Conservation (phyloP, 2,797 vertebrate genomes). For the Nannoperca australis region DNA sequence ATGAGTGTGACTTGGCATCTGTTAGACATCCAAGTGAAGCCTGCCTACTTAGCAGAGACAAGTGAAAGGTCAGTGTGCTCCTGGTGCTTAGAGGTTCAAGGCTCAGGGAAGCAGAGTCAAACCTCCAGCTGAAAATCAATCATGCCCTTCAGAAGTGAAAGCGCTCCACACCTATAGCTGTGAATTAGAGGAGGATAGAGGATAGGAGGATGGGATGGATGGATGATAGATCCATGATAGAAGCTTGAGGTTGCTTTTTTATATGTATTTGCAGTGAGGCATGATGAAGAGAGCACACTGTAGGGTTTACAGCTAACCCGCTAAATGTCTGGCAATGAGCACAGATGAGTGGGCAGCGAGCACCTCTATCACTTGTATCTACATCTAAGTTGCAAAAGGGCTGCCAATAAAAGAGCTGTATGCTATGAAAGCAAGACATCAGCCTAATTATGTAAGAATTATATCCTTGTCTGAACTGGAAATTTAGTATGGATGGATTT, state of each 20-base stretch:
- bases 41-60: constrained; percentile 72
- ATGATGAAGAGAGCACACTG: constrained; percentile 29
- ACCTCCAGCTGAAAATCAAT: constrained; percentile 77
- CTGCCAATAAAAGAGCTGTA: constrained; percentile 50
- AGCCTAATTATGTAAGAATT: constrained; percentile 62
- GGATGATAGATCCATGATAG: too few relatives aligned
- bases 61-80: constrained; percentile 76
- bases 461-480: constrained; percentile 51
- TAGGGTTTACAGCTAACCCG: constrained; percentile 48
- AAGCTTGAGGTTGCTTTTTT: constrained; percentile 27
- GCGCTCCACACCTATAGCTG: constrained; percentile 28
- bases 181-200: constrained; percentile 28
- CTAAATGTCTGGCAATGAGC: constrained; percentile 48
- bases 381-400: constrained; percentile 37
- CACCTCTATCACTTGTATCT: constrained; percentile 42
- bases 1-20: constrained; percentile 56
- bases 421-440: constrained; percentile 60
- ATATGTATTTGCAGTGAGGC: constrained; percentile 37
- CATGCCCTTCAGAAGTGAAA: constrained; percentile 65
- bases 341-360: constrained; percentile 36
- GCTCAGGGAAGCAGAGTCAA: constrained; percentile 63
- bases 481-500: constrained; percentile 48
- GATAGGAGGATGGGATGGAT: constrained; percentile 1
- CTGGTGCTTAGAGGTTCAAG: constrained; percentile 64
- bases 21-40: constrained; percentile 67